Base-by-base conservation (phyloP, 1,140 invertebrate genomes). In the Drosophila cardini region DNA sequence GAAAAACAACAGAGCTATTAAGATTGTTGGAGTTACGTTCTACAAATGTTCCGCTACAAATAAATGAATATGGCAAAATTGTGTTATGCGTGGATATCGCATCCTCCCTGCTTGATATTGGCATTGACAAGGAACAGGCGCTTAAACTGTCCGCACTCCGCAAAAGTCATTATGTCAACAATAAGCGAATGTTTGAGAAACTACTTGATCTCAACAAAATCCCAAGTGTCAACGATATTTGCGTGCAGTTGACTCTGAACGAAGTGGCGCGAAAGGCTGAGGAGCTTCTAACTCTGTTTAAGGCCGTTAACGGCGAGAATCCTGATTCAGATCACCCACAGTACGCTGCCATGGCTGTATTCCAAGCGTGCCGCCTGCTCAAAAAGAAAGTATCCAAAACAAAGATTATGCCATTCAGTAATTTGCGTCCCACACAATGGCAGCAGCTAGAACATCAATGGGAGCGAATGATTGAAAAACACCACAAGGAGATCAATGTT, bases 321-420 rank as follows among this genome's bases (percentile, higher is more conserved):
- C 72, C 81, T 0, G 72, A 92, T 55, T 60, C 85, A 3, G 77
- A 72, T 4, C 93, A 93, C 79, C 93, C 93, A 7, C 93, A 93
- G 63, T 93, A 93, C 72, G 85, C 89, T 16, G 82, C 92, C 4
- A 92, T 92, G 72, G 92, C 93, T 4, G 91, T 92, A 0, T 92
- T 91, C 60, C 90, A 92, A 10, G 92, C 92, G 32, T 93, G 92
- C 62, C 92, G 91, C 71, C 80, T 92, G 16, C 82, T 89, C 8
- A 89, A 91, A 36, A 82, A 90, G 10, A 92, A 91, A 65, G 79
- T 91, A 1, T 72, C 90, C 6, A 93, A 93, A 61, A 5, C 76
- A 6, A 90, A 92, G 64, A 53, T 93, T 5, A 78, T 90, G 64
- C 68, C 83, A 10, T 86, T 90, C 43, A 93, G 93, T 76, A 90